Evolutionary conservation across 2,113 vertebrate species (phyloP).

Genomic region (zebrafish (Danio rerio)): GRCz12tu NC_133188.1:45678001-45678500

Average conservation of each 20-base stretch:
- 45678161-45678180: no score
- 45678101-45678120: no score
- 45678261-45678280: background rate
- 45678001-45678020: no score
- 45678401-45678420: slow-evolving; percentile 46
- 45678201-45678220: background rate
- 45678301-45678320: background rate
- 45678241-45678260: background rate
- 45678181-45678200: background rate
- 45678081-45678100: no score
- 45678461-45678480: slow-evolving; percentile 26
- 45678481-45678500: slow-evolving; percentile 24
- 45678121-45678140: no score
- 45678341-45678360: background rate
- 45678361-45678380: slow-evolving; percentile 36
- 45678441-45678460: slow-evolving; percentile 61
- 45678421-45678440: slow-evolving; percentile 63
- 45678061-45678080: no score
- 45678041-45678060: no score
- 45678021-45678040: no score
- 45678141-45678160: no score
- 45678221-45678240: no score
- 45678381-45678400: slow-evolving; percentile 48
- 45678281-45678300: slow-evolving; percentile 4
- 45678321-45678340: background rate